Evolutionary conservation across 2,888 invertebrate species (phyloP), one percentile per base, ranked within the genome.

Genomic region (Melanchra persicariae): DNA sequence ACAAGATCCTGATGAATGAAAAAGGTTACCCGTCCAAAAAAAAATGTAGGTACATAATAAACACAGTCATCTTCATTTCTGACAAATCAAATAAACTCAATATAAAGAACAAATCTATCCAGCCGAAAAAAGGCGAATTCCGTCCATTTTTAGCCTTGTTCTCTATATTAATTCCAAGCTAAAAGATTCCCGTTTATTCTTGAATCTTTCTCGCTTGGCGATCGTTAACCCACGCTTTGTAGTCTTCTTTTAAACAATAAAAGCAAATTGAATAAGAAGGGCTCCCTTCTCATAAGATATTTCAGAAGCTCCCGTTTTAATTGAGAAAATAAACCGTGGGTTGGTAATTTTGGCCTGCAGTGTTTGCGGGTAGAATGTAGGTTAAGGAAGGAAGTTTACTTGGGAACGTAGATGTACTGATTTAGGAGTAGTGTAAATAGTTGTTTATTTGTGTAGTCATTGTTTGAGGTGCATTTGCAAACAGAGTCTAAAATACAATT

Each of bases 201-300:
- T 60, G 81, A 88, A 87, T 83, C 84, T 72, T 68, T 60, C 43
- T 82, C 84, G 81, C 85, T 79, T 77, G 71, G 79, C 69, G 84
- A 89, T 86, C 90, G 87, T 90, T 89, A 89, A 89, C 88, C 86
- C 85, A 79, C 88, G 87, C 85, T 89, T 88, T 88, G 89, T 88
- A 89, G 87, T 88, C 87, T 89, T 88, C 90, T 90, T 91, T 90
- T 87, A 88, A 90, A 91, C 90, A 91, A 91, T 90, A 91, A 91
- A 91, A 91, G 87, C 88, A 90, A 91, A 91, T 91, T 91, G 91
- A 90, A 91, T 91, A 90, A 88, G 85, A 87, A 83, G 75, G 85
- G 82, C 77, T 81, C 87, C 87, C 85, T 86, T 83, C 84, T 86
- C 86, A 84, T 83, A 85, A 87, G 85, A 86, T 88, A 89, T 88